Base-by-base conservation (phyloP, 2,113 vertebrate species). In the Phrynosoma blainvillii region DNA sequence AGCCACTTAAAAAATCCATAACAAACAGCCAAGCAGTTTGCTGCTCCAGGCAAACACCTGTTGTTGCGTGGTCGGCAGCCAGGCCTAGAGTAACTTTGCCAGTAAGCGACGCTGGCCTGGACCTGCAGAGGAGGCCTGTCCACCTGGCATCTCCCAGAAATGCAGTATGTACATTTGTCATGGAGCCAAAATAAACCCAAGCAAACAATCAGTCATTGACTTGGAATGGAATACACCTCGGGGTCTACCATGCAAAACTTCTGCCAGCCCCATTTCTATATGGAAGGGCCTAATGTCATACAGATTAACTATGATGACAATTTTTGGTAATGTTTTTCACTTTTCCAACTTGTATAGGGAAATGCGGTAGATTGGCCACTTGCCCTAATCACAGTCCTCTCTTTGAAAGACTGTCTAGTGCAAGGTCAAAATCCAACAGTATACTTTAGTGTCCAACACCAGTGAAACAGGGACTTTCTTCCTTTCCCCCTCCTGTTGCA, bases 131-230 rank as follows among this genome's bases (percentile, higher is more conserved):
- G 88, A 89, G 32, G 7, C 87, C 88, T 36, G 79, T 82, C 93
- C 93, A 93, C 95, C 92, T 95, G 92, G 88, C 71, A 89, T 76
- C 85, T 93, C 77, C 86, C 84, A 87, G 92, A 93, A 79, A 89
- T 79, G 9, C 85, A 1, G 1, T 3, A 30, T 76, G 95, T 16
- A 1, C 13, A 83, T 90, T 82, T 94, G 92, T 88, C 2, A 8
- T 76, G 66, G 73, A 77, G 85, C 89, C 86, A 95, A 92, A 90
- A 87, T 70, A 96, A 95, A 88, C 83, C 86, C 89, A 91, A 89
- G 90, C 90, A 92, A 92, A 76, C 88, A 83, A 92, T 93, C 94
- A 94, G 92, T 93, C 93, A 93, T 54, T 56, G 90, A 79, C 78
- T 93, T 91, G 86, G 83, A 95, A 84, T 6, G 89, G 11, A 87